phyloP scores from a whole-genome alignment of 2,797 vertebrate species.

The Xiphorhynchus erythropygius region DNA sequence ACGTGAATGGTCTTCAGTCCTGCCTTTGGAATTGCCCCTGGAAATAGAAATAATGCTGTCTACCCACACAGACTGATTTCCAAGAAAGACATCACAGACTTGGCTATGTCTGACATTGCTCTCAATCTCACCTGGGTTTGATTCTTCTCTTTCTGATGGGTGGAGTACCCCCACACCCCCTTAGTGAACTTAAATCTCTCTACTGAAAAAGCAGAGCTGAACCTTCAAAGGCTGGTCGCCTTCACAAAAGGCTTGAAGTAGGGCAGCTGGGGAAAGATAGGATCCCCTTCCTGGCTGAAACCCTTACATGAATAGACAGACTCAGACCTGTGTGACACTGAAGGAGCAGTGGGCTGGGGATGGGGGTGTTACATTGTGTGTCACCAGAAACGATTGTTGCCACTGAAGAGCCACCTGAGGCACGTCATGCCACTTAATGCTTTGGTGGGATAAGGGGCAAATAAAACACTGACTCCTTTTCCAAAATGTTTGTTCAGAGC shows the following conservation, averaged over 20 bases:
- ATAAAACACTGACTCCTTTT: not conserved
- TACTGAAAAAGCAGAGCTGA: not conserved
- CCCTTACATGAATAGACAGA: not conserved
- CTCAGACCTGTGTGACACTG: rapidly evolving
- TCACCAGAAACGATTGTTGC: rapidly evolving
- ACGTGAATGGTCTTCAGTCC: not conserved
- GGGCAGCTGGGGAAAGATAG: too few species aligned
- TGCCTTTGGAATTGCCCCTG: not conserved
- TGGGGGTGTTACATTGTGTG: rapidly evolving
- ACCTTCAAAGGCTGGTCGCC: not conserved
- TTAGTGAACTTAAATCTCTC: rapidly evolving
- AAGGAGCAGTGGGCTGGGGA: too few species aligned
- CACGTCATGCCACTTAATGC: rapidly evolving
- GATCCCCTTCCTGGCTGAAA: not conserved
- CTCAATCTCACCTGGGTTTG: not conserved
- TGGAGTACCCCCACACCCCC: not conserved
- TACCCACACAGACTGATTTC: rapidly evolving
- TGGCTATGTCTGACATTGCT: rapidly evolving
- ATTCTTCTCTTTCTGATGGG: not conserved
- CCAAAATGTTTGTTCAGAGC: not conserved
- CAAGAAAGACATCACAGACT: not conserved
- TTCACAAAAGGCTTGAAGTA: not conserved
- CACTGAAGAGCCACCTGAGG: not conserved
- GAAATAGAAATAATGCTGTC: not conserved
- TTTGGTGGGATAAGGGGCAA: not conserved